These are phyloP conservation scores for Sycophila sp. DNA, from an alignment of 1,140 invertebrate genomes.

Conservation along the genomic window DNA sequence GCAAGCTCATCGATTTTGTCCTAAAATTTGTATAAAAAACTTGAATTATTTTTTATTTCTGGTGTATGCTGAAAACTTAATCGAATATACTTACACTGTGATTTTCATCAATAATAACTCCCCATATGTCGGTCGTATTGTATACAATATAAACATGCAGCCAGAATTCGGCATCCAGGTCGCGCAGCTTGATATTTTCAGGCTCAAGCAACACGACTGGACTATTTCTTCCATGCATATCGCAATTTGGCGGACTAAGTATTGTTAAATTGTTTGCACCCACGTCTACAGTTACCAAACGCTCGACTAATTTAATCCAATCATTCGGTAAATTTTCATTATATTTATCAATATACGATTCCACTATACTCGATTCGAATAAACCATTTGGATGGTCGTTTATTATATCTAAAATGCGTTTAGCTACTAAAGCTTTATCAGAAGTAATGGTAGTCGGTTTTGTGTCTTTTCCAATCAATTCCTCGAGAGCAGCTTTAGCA, in stretches of 20 bases:
- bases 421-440: conserved; percentile 50
- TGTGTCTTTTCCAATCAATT: conserved; percentile 55
- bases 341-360: conserved; percentile 64
- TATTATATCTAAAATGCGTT: conserved; percentile 64
- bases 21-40: conserved; percentile 55
- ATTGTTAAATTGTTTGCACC: conserved; percentile 65
- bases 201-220: conserved; percentile 7
- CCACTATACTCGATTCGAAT: conserved; percentile 51
- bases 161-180: conserved; percentile 20
- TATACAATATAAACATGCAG: conserved; percentile 58
- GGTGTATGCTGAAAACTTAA: not conserved
- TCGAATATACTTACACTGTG: conserved; percentile 66
- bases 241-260: conserved; percentile 48
- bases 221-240: conserved; percentile 32
- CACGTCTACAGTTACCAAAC: conserved; percentile 64
- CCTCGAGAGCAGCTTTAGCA: conserved; percentile 65
- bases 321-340: conserved; percentile 67
- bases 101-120: conserved; percentile 66
- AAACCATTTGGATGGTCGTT: conserved; percentile 67
- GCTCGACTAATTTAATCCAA: conserved; percentile 67
- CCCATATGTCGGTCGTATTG: conserved; percentile 68
- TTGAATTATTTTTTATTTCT: not conserved
- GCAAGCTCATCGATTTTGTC: conserved; percentile 66
- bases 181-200: not conserved
- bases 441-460: conserved; percentile 47